Evolutionary conservation across 1,140 invertebrate species (phyloP).

Genomic region (Drosophila pruinosa): DNA sequence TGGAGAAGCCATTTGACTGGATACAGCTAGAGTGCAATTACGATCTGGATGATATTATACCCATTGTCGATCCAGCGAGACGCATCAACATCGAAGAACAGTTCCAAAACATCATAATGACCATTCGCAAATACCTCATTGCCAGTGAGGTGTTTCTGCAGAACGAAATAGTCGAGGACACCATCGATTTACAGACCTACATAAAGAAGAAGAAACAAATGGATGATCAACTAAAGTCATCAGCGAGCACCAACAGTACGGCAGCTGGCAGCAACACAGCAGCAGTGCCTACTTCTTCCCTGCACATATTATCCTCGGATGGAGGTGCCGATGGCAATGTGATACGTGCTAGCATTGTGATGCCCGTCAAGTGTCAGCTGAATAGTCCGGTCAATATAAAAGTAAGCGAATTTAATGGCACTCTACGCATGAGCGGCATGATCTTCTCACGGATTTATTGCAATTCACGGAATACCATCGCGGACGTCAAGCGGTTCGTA

Average conservation of each 20-base stretch:
- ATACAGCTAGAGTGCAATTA: slow-evolving; percentile 72
- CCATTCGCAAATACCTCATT: slow-evolving; percentile 60
- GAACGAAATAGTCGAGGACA: slow-evolving; percentile 69
- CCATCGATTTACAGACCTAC: slow-evolving; percentile 63
- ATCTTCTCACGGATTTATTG: slow-evolving; percentile 71
- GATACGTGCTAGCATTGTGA: slow-evolving; percentile 63
- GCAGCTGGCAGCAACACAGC: not conserved
- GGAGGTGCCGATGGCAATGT: slow-evolving; percentile 18
- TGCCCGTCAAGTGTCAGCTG: slow-evolving; percentile 72
- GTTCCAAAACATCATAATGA: slow-evolving; percentile 67
- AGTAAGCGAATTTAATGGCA: slow-evolving; percentile 67
- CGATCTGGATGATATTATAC: slow-evolving; percentile 75
- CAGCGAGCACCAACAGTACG: not conserved
- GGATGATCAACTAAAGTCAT: slow-evolving; percentile 46
- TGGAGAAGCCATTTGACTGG: slow-evolving; percentile 78
- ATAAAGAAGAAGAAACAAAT: slow-evolving; percentile 60
- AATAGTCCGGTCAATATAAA: slow-evolving; percentile 55
- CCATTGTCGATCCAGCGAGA: slow-evolving; percentile 53
- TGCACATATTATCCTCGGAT: slow-evolving; percentile 30
- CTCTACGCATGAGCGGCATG: slow-evolving; percentile 63
- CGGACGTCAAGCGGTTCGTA: slow-evolving; percentile 73
- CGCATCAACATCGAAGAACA: slow-evolving; percentile 79
- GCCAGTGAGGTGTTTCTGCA: slow-evolving; percentile 77
- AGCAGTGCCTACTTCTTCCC: slow-evolving; percentile 1
- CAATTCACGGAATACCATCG: slow-evolving; percentile 63